phyloP scores from a whole-genome alignment of 1,140 invertebrate species.

The Eumaeus atala region DNA sequence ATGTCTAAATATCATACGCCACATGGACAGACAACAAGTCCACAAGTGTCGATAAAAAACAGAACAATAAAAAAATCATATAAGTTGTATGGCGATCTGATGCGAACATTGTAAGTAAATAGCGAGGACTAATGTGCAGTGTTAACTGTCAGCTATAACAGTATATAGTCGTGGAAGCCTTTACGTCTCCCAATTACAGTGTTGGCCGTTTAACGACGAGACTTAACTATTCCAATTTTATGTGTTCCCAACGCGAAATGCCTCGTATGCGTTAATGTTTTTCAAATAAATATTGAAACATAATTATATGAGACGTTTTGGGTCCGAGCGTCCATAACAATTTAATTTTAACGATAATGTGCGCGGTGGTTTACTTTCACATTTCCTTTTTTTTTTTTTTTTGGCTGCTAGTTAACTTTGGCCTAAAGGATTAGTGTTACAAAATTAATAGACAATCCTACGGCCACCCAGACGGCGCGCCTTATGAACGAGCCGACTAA shows the following conservation, averaged over 20 bases:
- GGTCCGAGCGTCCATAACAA: slow-evolving; percentile 29
- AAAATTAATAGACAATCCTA: too few relatives aligned
- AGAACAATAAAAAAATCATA: too few relatives aligned
- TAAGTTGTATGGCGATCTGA: slow-evolving; percentile 8
- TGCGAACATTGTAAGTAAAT: slow-evolving; percentile 61
- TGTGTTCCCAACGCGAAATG: slow-evolving; percentile 58
- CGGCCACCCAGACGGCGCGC: too few relatives aligned
- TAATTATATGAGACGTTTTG: slow-evolving; percentile 35
- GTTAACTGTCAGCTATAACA: slow-evolving; percentile 68
- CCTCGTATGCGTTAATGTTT: slow-evolving; percentile 39
- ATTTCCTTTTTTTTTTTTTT: too few relatives aligned
- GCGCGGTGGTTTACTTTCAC: too few relatives aligned
- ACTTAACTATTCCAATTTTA: slow-evolving; percentile 70
- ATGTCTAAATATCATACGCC: too few relatives aligned
- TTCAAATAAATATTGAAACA: slow-evolving; percentile 42
- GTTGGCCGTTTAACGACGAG: slow-evolving; percentile 60
- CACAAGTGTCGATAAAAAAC: too few relatives aligned
- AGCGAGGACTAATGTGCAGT: slow-evolving; percentile 58
- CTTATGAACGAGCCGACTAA: too few relatives aligned
- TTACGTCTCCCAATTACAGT: slow-evolving; percentile 72
- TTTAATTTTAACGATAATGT: slow-evolving; percentile 6
- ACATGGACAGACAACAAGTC: too few relatives aligned
- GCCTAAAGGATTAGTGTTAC: too few relatives aligned
- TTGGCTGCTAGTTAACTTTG: too few relatives aligned
- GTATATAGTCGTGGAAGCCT: slow-evolving; percentile 58